These are phyloP conservation scores for Perizoma affinitatum DNA, from an alignment of 2,888 invertebrate genomes.

Conservation along the genomic window DNA sequence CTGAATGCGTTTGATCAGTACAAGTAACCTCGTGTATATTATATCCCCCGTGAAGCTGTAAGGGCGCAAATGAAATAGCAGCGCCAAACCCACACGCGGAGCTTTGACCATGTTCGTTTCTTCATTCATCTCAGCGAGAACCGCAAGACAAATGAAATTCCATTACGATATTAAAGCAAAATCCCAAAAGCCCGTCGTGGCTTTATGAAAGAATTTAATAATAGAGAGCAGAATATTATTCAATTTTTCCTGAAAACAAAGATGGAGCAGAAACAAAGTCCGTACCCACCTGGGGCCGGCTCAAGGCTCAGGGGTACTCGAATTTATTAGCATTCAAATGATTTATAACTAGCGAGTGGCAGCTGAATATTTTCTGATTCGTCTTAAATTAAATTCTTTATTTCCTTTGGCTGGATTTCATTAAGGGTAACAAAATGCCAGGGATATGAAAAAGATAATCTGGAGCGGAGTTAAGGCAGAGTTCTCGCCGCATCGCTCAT, in stretches of 20 bases:
- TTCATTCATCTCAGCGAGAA: conserved; percentile 48
- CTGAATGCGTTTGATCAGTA: no score
- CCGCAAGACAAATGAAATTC: conserved; percentile 75
- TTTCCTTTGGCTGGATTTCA: conserved; percentile 82
- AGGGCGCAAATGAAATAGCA: conserved; percentile 3
- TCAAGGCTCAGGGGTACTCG: conserved; percentile 67
- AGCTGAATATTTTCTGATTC: conserved; percentile 83
- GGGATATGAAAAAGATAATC: conserved; percentile 78
- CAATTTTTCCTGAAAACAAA: conserved; percentile 78
- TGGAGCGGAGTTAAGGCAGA: conserved; percentile 43
- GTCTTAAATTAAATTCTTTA: conserved; percentile 83
- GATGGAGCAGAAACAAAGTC: conserved; percentile 76
- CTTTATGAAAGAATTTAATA: conserved; percentile 80
- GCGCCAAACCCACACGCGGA: conserved; percentile 44
- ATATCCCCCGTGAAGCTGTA: no score
- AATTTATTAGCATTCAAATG: conserved; percentile 85
- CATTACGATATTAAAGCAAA: conserved; percentile 76
- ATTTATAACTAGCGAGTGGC: conserved; percentile 83
- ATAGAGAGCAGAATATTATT: conserved; percentile 79
- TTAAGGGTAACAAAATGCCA: conserved; percentile 78
- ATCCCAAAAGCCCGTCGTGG: conserved; percentile 72
- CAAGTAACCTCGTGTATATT: no score
- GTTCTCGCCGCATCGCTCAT: conserved; percentile 19
- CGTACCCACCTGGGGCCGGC: conserved; percentile 70
- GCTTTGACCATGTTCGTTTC: conserved; percentile 51